Evolutionary conservation across 37 sponge, comb jelly and placozoan genomes (phyloP).

Genomic region (Bolinopsis microptera): DNA sequence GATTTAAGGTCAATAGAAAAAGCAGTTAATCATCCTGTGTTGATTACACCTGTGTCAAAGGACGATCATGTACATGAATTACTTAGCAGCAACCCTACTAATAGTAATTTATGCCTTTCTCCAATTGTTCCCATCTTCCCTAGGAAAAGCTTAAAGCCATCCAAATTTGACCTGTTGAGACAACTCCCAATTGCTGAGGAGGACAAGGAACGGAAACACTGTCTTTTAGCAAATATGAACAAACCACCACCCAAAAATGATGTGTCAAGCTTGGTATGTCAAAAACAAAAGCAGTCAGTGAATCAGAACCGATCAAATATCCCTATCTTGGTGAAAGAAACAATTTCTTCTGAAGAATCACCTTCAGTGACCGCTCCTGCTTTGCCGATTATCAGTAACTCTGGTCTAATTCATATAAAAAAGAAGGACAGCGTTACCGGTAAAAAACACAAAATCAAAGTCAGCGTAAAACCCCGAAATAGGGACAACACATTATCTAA

Average conservation of each 20-base stretch:
- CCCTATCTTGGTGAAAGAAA: neutral
- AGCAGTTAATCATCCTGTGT: neutral
- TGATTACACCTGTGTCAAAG: neutral
- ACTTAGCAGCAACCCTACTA: no score
- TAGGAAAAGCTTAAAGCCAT: neutral
- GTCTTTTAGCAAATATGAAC: neutral
- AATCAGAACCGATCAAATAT: neutral
- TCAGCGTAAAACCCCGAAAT: neutral
- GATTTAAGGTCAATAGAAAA: neutral
- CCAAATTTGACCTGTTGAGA: slow-evolving; percentile 1
- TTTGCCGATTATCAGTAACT: neutral
- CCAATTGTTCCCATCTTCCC: neutral
- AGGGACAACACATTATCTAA: slow-evolving; percentile 9
- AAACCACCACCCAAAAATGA: slow-evolving; percentile 12
- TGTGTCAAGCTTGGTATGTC: neutral
- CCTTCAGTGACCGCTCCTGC: neutral
- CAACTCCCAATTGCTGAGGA: slow-evolving; percentile 18
- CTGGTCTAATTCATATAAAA: neutral
- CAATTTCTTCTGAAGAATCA: neutral
- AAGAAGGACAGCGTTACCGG: neutral
- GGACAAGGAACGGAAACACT: neutral
- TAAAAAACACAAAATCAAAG: neutral
- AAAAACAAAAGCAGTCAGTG: neutral
- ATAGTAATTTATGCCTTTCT: neutral
- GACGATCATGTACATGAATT: neutral